Percentiles rank a stretch among this genome's conserved stretches.
Conservation (phyloP, 1,140 invertebrate genomes). For the Trichogramma pretiosum region DNA sequence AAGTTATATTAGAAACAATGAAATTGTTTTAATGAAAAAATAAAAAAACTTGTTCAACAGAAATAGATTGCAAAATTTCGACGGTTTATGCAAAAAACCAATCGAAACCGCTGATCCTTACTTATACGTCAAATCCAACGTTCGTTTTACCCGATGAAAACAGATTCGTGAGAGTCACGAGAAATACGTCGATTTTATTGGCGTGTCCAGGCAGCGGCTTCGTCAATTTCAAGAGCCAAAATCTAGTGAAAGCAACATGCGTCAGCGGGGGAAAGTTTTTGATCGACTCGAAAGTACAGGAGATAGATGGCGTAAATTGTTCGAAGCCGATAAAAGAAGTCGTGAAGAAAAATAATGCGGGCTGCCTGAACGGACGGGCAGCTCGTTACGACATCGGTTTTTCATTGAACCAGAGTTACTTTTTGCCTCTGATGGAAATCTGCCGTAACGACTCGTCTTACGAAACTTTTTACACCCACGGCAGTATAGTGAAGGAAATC, state of each 20-base stretch:
- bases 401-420: constrained; percentile 16
- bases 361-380: neutral
- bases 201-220: constrained; percentile 31
- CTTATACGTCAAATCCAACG: neutral
- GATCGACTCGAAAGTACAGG: constrained; percentile 5
- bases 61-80: constrained; percentile 21
- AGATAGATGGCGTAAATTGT: constrained; percentile 8
- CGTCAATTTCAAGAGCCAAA: neutral
- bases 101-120: constrained; percentile 28
- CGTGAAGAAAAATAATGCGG: neutral
- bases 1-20: too few species aligned
- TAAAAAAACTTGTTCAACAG: constrained; percentile 2
- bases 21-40: too few species aligned
- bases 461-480: constrained; percentile 38
- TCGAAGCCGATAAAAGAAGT: neutral
- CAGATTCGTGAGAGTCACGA: neutral
- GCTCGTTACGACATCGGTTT: constrained; percentile 26
- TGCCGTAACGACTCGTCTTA: constrained; percentile 39
- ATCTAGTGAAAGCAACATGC: constrained; percentile 18
- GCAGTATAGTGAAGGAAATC: constrained; percentile 28
- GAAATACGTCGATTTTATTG: constrained; percentile 19
- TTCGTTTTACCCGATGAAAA: constrained; percentile 22
- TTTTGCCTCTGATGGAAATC: constrained; percentile 37
- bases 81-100: constrained; percentile 19
- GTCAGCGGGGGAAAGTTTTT: constrained; percentile 19